Percentiles rank a stretch among this genome's conserved stretches.
Conservation (phyloP, 2,113 vertebrate species). For the Steatornis caripensis region DNA sequence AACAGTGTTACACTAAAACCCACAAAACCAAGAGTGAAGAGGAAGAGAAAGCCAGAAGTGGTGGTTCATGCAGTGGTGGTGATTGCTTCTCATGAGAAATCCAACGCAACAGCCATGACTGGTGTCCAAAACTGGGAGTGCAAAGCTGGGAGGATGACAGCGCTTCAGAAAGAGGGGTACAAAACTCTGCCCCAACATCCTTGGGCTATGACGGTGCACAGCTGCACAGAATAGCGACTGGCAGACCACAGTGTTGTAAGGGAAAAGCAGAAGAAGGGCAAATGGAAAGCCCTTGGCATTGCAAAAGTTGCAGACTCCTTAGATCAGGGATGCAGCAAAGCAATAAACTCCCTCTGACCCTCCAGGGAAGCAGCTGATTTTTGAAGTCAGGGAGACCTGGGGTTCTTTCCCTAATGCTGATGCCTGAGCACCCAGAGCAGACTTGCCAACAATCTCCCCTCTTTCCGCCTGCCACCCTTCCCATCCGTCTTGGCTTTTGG, state of each 20-base stretch:
- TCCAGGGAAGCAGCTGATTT: background rate
- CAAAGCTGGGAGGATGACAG: background rate
- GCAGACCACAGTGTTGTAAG: fast-evolving
- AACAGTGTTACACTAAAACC: background rate
- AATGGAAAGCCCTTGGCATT: background rate
- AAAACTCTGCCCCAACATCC: background rate
- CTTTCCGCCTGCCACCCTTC: background rate
- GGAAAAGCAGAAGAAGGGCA: background rate
- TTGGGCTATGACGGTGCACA: background rate
- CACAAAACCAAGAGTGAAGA: background rate
- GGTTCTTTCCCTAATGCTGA: background rate
- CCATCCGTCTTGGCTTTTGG: background rate
- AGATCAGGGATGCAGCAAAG: fast-evolving
- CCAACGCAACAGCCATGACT: background rate
- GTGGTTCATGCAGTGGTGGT: background rate
- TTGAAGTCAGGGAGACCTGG: background rate
- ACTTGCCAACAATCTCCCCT: background rate
- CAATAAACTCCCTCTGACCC: background rate
- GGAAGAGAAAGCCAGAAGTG: background rate
- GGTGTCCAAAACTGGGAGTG: background rate
- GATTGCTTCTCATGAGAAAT: background rate
- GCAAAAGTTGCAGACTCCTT: background rate
- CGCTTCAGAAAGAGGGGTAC: background rate
- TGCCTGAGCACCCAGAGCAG: background rate
- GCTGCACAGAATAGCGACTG: background rate